Conservation (phyloP, 2,113 vertebrate genomes). For the Pterocles orientalis region DNA sequence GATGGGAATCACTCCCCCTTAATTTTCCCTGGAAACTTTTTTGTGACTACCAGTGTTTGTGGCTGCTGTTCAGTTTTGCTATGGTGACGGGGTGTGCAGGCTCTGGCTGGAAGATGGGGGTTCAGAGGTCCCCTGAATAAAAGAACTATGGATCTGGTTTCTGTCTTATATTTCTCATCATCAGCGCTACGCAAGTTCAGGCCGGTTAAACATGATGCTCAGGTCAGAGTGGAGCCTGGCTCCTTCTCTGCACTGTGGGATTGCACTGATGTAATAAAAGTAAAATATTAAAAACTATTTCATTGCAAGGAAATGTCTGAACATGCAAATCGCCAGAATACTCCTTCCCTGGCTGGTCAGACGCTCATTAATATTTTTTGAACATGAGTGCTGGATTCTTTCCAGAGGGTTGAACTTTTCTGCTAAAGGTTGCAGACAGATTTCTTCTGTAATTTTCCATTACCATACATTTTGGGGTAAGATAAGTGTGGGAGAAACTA, state of each 20-base stretch:
- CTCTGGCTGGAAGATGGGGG: neutral
- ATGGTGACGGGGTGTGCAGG: neutral
- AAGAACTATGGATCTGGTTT: neutral
- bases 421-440: neutral
- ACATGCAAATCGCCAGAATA: neutral
- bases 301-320: neutral
- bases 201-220: neutral
- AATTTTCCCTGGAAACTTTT: neutral
- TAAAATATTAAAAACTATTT: neutral
- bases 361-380: neutral
- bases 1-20: neutral
- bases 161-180: neutral
- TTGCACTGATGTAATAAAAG: neutral
- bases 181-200: rapidly evolving
- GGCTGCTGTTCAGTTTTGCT: neutral
- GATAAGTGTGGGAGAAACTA: neutral
- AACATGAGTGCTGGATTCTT: neutral
- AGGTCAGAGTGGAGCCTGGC: neutral
- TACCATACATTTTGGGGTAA: neutral
- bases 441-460: neutral
- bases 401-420: neutral
- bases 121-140: neutral
- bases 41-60: neutral
- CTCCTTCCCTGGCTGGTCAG: neutral
- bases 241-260: neutral